A percentile compares a stretch with the other conserved stretches of the same genome.
These are phyloP conservation scores for Zapornia atra DNA, from an alignment of 2,113 vertebrate genomes.

Conservation along the genomic window DNA sequence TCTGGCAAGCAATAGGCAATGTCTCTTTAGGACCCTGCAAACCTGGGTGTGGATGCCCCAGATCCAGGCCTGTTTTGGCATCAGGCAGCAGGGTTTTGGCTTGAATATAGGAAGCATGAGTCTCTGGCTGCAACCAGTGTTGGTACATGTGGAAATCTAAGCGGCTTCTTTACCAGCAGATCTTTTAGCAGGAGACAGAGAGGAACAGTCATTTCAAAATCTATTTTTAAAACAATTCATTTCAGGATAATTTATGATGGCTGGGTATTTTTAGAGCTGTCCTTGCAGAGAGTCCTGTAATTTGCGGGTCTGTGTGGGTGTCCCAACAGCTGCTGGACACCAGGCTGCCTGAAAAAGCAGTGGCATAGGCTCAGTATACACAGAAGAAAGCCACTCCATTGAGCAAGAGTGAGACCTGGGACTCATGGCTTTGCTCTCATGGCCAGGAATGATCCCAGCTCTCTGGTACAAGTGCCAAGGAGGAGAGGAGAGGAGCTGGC, in stretches of 20 bases:
- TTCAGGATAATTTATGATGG: conserved; percentile 70
- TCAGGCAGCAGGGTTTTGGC: conserved; percentile 20
- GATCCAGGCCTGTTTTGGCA: conserved; percentile 42
- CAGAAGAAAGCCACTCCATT: conserved; percentile 43
- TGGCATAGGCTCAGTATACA: conserved; percentile 60
- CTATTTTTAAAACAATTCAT: conserved; percentile 82
- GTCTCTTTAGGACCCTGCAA: conserved; percentile 8
- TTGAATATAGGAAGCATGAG: conserved; percentile 31
- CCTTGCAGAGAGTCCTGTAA: conserved; percentile 72
- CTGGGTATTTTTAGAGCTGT: conserved; percentile 68
- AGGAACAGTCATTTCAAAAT: conserved; percentile 64
- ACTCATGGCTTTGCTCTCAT: conserved; percentile 15
- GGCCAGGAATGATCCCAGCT: conserved; percentile 4
- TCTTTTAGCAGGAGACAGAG: conserved; percentile 54
- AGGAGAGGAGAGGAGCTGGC: not conserved
- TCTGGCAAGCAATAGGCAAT: conserved; percentile 3
- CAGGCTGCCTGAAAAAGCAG: conserved; percentile 58
- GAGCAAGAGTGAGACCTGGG: not conserved
- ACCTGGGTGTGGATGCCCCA: conserved; percentile 45
- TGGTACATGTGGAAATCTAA: conserved; percentile 54
- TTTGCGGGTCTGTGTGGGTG: conserved; percentile 76
- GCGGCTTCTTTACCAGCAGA: conserved; percentile 49
- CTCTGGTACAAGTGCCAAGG: not conserved
- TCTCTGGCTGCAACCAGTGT: conserved; percentile 36
- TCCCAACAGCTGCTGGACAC: conserved; percentile 68